Base-by-base conservation (phyloP, 1,140 invertebrate genomes). In the Aphelenchoides fujianensis region DNA sequence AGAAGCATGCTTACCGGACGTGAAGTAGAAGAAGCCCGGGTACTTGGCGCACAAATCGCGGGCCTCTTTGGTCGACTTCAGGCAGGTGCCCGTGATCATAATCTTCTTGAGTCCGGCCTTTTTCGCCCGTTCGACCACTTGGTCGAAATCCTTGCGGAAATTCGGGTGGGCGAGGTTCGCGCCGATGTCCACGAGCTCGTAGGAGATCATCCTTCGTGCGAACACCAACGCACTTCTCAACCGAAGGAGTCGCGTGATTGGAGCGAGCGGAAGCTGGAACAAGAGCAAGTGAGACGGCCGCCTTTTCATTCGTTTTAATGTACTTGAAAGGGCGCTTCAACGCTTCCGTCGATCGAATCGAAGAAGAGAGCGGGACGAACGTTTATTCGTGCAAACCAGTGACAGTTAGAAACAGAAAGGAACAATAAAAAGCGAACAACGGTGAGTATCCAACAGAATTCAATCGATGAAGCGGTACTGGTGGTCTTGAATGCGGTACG, bases 101-200 rank as follows among this genome's bases (percentile, higher is more conserved):
- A 95, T 92, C 87, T 95, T 95, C 82, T 92, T 91, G 76, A 72
- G 77, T 92, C 92, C 93, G 85, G 92, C 89, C 89, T 94, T 92
- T 88, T 92, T 92, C 71, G 93, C 92, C 85, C 93, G 88, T 86
- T 93, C 90, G 70, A 97, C 88, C 2, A 97, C 94, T 73, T 91
- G 91, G 87, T 95, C 92, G 80, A 95, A 87, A 88, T 96, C 94
- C 84, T 92, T 89, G 80, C 89, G 89, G 85, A 92, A 96, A 85
- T 95, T 95, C 85, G 94, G 94, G 87, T 95, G 95, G 2, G 92
- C 94, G 77, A 97, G 87, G 89, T 95, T 96, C 19, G 93, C 92
- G 81, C 93, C 93, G 73, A 93, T 91, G 85, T 95, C 93, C 41
- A 95, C 91, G 61, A 96, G 55, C 36, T 80, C 35, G 36, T 82